These are phyloP conservation scores for Cyanoderma ruficeps DNA, from an alignment of 2,113 vertebrate species.

Conservation along the genomic window DNA sequence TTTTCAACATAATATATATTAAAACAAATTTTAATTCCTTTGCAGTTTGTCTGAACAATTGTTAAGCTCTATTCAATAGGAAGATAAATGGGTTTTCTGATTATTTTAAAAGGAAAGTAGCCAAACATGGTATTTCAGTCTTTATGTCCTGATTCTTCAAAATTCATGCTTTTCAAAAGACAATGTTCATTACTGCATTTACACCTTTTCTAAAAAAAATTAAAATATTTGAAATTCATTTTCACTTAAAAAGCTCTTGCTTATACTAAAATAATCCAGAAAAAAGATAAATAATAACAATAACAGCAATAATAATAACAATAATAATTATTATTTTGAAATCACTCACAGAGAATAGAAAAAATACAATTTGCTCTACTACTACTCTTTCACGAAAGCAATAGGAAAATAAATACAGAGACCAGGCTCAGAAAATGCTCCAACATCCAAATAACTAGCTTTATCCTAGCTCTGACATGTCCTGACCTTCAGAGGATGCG, in stretches of 20 bases:
- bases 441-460: neutral
- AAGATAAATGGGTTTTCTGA: neutral
- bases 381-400: neutral
- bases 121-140: neutral
- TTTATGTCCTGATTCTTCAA: neutral
- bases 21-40: neutral
- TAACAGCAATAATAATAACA: neutral
- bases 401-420: neutral
- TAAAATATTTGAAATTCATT: neutral
- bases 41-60: neutral
- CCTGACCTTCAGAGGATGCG: neutral
- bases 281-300: neutral
- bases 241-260: neutral
- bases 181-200: neutral
- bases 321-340: neutral
- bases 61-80: neutral
- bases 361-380: neutral
- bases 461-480: neutral
- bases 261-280: neutral
- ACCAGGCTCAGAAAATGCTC: neutral
- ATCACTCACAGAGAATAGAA: neutral
- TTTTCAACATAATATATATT: neutral
- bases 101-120: neutral
- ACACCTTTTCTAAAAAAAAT: neutral
- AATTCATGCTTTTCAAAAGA: neutral